Evolutionary conservation across 2,797 vertebrate genomes (phyloP).

Genomic region (Aphelocoma californica): DNA sequence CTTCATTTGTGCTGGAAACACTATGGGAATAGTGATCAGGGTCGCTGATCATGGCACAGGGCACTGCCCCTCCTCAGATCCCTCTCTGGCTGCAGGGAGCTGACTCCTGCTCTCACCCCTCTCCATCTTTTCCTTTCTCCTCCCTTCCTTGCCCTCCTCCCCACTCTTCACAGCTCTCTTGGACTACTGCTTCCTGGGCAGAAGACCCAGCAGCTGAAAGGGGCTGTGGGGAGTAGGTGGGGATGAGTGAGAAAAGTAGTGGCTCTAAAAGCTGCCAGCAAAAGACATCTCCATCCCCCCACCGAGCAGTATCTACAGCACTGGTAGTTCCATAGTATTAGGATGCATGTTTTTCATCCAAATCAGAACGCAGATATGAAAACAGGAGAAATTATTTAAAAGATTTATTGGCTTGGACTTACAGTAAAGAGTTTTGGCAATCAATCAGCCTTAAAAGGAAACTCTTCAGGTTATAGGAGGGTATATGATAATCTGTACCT

Average conservation of each 20-base stretch:
- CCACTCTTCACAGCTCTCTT: neutral
- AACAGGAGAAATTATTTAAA: neutral
- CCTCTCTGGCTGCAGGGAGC: neutral
- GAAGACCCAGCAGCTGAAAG: neutral
- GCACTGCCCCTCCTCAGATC: neutral
- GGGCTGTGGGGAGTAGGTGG: neutral
- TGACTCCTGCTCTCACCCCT: neutral
- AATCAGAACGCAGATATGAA: neutral
- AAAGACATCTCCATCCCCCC: neutral
- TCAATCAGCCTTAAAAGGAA: neutral
- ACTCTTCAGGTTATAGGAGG: neutral
- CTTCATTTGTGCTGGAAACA: neutral
- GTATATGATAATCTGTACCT: slow-evolving; percentile 60
- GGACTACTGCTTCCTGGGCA: neutral
- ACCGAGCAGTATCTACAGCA: neutral
- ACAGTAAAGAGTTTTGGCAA: neutral
- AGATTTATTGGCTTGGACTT: neutral
- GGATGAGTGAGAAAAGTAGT: neutral
- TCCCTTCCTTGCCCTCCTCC: neutral
- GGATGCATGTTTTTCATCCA: neutral
- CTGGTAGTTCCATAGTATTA: neutral
- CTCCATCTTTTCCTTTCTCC: neutral
- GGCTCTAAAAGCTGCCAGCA: neutral
- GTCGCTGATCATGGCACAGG: neutral
- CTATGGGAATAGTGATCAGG: neutral